These are phyloP conservation scores for Goniozus legneri DNA, from an alignment of 1,140 invertebrate genomes.

Conservation along the genomic window DNA sequence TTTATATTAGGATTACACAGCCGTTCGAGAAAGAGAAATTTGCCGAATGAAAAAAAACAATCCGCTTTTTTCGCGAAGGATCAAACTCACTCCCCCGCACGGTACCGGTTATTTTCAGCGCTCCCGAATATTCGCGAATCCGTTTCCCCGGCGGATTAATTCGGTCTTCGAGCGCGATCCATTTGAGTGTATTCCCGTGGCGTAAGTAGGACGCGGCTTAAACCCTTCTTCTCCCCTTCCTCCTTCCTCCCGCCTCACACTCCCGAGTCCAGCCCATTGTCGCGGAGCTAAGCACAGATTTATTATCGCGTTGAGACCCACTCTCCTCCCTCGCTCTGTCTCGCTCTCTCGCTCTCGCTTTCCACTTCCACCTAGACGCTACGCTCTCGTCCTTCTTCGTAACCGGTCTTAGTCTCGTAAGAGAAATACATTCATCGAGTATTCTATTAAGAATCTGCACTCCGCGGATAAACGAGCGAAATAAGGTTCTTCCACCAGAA, in stretches of 20 bases:
- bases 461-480: conserved; percentile 35
- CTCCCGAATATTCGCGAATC: conserved; percentile 24
- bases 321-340: conserved; percentile 2
- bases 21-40: too few relatives aligned
- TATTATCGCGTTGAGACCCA: conserved; percentile 35
- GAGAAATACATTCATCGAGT: conserved; percentile 44
- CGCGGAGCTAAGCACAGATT: conserved; percentile 41
- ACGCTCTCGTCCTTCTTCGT: conserved; percentile 12
- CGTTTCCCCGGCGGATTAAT: conserved; percentile 31
- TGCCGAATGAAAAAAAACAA: too few relatives aligned
- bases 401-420: conserved; percentile 32
- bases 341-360: conserved; percentile 4
- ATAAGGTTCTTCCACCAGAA: conserved; percentile 29
- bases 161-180: conserved; percentile 29
- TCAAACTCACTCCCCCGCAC: too few relatives aligned
- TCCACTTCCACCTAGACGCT: conserved; percentile 1
- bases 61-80: too few relatives aligned
- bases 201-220: conserved; percentile 37
- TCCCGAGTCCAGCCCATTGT: conserved; percentile 36
- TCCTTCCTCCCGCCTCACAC: too few relatives aligned
- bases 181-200: conserved; percentile 34
- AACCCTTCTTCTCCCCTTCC: conserved; percentile 37
- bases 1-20: too few relatives aligned
- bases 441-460: conserved; percentile 43
- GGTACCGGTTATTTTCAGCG: conserved; percentile 8